Base-by-base conservation (phyloP, 2,113 vertebrate genomes). In the Pedetes capensis region DNA sequence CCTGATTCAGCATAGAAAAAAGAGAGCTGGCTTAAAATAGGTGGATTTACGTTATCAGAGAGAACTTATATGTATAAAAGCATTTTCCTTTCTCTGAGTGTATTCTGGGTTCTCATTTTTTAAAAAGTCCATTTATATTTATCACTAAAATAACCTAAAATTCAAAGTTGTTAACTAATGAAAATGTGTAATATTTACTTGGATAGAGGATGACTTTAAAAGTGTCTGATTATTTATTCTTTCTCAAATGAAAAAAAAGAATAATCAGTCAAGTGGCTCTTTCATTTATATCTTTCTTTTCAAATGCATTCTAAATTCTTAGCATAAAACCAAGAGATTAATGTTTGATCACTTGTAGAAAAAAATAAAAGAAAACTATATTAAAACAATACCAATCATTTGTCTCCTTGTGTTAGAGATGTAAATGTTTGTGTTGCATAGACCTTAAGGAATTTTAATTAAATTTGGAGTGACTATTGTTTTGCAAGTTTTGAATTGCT, bases 151-250 rank as follows among this genome's bases (percentile, higher is more conserved):
- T 79, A 63, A 81, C 29, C 29, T 79, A 88, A 93, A 94, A 86
- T 75, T 91, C 39, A 87, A 55, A 90, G 13, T 32, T 90, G 34
- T 59, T 74, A 78, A 59, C 47, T 81, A 37, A 89, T 80, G 39
- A n/a, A 92, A 94, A 39, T 66, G 55, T 37, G 72, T 86, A 96
- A 82, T 91, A 93, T 64, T 96, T 94, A 91, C 47, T 86, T 49
- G 91, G 53, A 66, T 91, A 75, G n/a, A 91, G 68, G 25, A 88
- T 82, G 49, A 20, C 95, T 96, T 92, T 82, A 61, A 91, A 78
- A 69, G 25, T 85, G 37, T 44, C 32, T 87, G 59, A 68, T 90
- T 76, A 57, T 80, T 91, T 94, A 76, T 96, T 92, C 80, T 42
- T 96, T 87, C 37, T 93, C 57, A 89, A 82, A 74, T 89, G 61